Evolutionary conservation across 2,113 vertebrate genomes (phyloP), one percentile per base, ranked within the genome.

Genomic region (Pangasianodon gigas): DNA sequence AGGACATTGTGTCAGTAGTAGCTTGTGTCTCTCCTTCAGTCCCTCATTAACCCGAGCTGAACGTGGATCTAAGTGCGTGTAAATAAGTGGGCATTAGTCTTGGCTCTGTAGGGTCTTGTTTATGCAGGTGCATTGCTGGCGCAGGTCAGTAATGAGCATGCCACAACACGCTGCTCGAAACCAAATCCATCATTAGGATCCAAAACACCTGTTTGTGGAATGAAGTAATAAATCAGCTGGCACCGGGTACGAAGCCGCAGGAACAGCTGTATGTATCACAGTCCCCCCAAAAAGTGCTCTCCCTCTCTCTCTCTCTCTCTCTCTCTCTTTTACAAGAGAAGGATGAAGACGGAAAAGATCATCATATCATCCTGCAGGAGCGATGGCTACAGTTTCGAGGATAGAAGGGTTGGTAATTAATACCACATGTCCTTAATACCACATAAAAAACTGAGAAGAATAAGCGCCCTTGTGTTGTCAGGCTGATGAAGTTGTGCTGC

Each of bases 171-270:
- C 84, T 37, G 26, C 79, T 80, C 52, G 18, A 91, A 87, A 89
- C 71, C 37, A 77, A 90, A 92, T 91, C 90, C 85, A 84, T 91
- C 87, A 80, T 92, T 91, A 91, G 32, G 48, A 75, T 90, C 89
- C 80, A 89, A 89, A 91, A 90, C 91, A 90, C 92, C 90, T 91
- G 90, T 86, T 90, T 93, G 65, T 75, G 80, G 80, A 85, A 75
- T 48, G 54, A 84, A 79, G 85, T 44, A 62, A 84, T 87, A 87
- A 56, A 87, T 74, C 84, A 89, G 89, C 89, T 89, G 77, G 60
- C 85, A 82, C 77, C 6, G 54, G 48, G 32, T 87, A 79, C 26
- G 48, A 81, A 54, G 48, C 41, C 3, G 24, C 71, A 77, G 56
- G 67, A 85, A 83, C 85, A 90, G 84, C 88, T 91, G 91, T 51